Conservation (phyloP, 2,797 vertebrate genomes). For the Semaprochilodus insignis region DNA sequence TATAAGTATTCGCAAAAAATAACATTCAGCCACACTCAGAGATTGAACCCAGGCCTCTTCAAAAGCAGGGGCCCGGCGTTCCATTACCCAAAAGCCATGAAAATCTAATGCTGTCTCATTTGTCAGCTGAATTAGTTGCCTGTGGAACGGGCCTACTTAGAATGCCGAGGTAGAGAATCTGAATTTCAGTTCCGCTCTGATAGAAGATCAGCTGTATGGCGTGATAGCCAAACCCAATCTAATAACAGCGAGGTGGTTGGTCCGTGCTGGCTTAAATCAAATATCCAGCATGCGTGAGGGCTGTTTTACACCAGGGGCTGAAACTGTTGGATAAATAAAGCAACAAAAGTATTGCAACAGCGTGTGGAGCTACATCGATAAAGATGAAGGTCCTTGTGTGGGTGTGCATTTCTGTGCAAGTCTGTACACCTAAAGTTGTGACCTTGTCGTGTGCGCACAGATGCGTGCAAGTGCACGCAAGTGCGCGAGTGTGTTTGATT, state of each 20-base stretch:
- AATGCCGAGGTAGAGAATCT: conserved; percentile 41
- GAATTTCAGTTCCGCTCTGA: conserved; percentile 29
- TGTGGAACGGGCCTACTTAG: conserved; percentile 25
- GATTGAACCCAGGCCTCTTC: conserved; percentile 34
- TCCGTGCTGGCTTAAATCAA: conserved; percentile 56
- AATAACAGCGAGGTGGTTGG: conserved; percentile 31
- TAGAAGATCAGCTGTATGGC: conserved; percentile 17
- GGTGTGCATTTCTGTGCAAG: not conserved
- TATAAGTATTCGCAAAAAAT: conserved; percentile 39
- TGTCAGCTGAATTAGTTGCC: conserved; percentile 52
- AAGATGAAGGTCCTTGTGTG: conserved; percentile 11
- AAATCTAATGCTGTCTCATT: conserved; percentile 51
- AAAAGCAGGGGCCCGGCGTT: conserved; percentile 16
- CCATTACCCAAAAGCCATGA: conserved; percentile 45
- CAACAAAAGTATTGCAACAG: conserved; percentile 42
- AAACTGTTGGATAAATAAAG: conserved; percentile 66
- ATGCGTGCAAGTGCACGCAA: no score
- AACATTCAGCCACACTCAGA: conserved; percentile 6
- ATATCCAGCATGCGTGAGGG: conserved; percentile 48
- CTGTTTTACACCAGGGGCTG: conserved; percentile 55
- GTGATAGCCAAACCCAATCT: conserved; percentile 47
- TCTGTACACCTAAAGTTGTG: not conserved
- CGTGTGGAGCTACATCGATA: conserved; percentile 28
- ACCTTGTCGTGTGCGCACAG: not conserved
- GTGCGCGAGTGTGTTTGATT: not conserved